phyloP scores from a whole-genome alignment of 2,888 invertebrate genomes.

The Synanthedon vespiformis region DNA sequence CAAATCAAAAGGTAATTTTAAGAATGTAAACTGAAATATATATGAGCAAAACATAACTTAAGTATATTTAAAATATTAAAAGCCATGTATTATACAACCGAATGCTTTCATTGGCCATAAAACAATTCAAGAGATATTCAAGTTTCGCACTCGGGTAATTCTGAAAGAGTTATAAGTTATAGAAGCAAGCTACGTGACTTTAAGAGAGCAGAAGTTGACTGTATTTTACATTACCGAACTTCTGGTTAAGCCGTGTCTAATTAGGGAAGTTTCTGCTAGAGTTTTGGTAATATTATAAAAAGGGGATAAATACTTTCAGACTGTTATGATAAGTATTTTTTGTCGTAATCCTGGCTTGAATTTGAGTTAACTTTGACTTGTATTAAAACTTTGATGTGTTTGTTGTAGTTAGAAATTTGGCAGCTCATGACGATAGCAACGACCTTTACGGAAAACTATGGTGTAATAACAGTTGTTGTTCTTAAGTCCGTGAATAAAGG shows the following conservation, averaged over 20 bases:
- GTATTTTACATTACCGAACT: constrained; percentile 42
- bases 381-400: too few species aligned
- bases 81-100: neutral
- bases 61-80: too few species aligned
- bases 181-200: constrained; percentile 40
- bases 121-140: constrained; percentile 20
- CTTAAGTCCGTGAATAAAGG: too few species aligned
- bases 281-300: constrained; percentile 50
- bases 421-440: too few species aligned
- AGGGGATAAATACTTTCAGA: constrained; percentile 30
- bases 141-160: constrained; percentile 25
- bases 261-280: constrained; percentile 40
- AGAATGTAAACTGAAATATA: too few species aligned
- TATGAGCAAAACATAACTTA: too few species aligned
- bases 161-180: constrained; percentile 30
- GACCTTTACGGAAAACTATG: too few species aligned
- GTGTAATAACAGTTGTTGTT: too few species aligned
- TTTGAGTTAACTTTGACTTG: too few species aligned
- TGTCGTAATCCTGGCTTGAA: neutral
- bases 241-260: constrained; percentile 47
- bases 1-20: too few species aligned
- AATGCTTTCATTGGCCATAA: constrained; percentile 10
- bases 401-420: too few species aligned
- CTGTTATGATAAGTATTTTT: constrained; percentile 11
- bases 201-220: constrained; percentile 38